Conservation (phyloP, 2,797 vertebrate genomes). For the Glossophaga mutica region DNA sequence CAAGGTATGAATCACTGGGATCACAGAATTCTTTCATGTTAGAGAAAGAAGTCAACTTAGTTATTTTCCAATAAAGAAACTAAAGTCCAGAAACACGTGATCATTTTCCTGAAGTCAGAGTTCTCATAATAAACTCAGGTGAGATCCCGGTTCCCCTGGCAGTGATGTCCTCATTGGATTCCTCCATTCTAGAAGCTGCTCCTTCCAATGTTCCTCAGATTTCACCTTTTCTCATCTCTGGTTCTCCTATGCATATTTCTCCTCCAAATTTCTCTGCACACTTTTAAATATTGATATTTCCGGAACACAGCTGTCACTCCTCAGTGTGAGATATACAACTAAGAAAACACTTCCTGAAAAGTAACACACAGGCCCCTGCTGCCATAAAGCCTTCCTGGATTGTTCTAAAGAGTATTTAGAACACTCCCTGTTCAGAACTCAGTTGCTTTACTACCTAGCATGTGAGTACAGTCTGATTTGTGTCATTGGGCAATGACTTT, state of each 20-base stretch:
- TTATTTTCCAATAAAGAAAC: background rate
- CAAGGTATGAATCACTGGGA: background rate
- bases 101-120: background rate
- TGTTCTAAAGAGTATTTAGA: background rate
- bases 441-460: background rate
- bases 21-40: background rate
- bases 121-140: background rate
- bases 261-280: background rate
- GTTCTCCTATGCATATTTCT: background rate
- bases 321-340: background rate
- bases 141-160: background rate
- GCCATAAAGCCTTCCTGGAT: background rate
- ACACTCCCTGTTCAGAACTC: background rate
- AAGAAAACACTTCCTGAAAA: background rate
- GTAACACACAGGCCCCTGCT: too few relatives aligned
- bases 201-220: background rate
- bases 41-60: background rate
- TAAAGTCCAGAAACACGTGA: background rate
- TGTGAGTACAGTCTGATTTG: background rate
- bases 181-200: background rate
- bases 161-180: background rate
- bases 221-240: background rate
- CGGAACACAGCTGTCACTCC: background rate
- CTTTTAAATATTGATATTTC: background rate
- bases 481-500: background rate